Base-by-base conservation (phyloP, 2,888 invertebrate species). In the Synanthedon myopaeformis region DNA sequence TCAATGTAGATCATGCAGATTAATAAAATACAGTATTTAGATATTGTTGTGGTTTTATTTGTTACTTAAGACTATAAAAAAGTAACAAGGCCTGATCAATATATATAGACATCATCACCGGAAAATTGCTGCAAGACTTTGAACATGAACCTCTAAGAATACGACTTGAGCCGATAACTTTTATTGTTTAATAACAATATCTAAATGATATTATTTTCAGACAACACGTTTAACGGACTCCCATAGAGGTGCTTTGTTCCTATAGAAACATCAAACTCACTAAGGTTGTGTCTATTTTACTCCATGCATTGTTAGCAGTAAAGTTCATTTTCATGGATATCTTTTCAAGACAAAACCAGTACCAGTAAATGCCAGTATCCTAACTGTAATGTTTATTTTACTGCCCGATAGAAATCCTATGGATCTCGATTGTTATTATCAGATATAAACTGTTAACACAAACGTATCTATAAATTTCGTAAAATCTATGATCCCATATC, bases 341-440 rank as follows among this genome's bases (percentile, higher is more conserved):
- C 3, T 45, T 45, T 13, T 14, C n/a, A 4, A 45, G 45, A n/a
- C 10, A 35, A 35, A 45, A 45, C 45, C 45, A n/a, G n/a, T n/a
- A n/a, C n/a, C n/a, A n/a, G n/a, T n/a, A 73, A 77, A 72, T 74
- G 66, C 69, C 69, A 64, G 64, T 70, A 45, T 45, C 14, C 45
- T 45, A 63, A 63, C 63, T 58, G 56, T 62, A 70, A 70, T 69
- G 67, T 70, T 72, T 65, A 64, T 72, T 72, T 72, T 62, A 65
- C 67, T 60, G 35, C 35, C 59, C 65, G 75, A 65, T 75, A 75
- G 76, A 74, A 75, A 60, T 64, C 55, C 60, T 4, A 23, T 23
- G 19, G 23, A 23, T 23, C 23, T 23, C 23, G 64, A 72, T 74
- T 67, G 68, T 68, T 70, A 62, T 35, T 35, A 35, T 35, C 35